Percentiles rank a stretch among this genome's conserved stretches.
Conservation (phyloP, 2,888 invertebrate genomes). For the Dicyrtoma fusca region DNA sequence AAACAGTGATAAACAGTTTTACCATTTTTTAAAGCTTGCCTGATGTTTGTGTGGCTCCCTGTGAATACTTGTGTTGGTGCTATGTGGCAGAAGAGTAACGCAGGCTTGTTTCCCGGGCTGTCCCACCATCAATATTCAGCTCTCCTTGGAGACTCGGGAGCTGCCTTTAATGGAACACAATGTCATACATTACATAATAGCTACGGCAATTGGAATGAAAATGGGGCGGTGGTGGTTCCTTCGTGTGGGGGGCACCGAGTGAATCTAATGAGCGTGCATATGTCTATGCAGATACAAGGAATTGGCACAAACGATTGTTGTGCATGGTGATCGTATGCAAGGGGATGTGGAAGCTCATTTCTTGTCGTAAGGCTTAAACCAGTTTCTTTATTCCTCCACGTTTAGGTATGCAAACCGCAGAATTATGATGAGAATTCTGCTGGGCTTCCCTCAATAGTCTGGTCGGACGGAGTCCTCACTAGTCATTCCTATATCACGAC, state of each 20-base stretch:
- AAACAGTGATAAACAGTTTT: too few relatives aligned
- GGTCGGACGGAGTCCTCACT: too few relatives aligned
- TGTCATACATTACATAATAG: conserved; percentile 29
- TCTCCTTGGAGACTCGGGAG: conserved; percentile 23
- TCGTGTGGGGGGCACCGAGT: neutral
- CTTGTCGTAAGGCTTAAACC: neutral
- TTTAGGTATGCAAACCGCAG: neutral
- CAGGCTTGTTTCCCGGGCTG: neutral
- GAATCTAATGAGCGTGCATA: too few relatives aligned
- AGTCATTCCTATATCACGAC: too few relatives aligned
- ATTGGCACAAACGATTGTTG: too few relatives aligned
- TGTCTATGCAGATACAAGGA: too few relatives aligned
- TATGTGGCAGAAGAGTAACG: too few relatives aligned
- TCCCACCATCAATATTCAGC: conserved; percentile 29
- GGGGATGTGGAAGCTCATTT: neutral
- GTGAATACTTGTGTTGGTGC: neutral
- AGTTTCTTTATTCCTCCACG: neutral
- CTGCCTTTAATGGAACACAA: conserved; percentile 22
- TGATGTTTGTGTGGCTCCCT: too few relatives aligned
- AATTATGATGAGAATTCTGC: too few relatives aligned
- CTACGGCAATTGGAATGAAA: conserved; percentile 7
- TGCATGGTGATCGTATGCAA: too few relatives aligned
- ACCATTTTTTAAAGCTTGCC: too few relatives aligned
- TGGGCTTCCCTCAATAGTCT: too few relatives aligned
- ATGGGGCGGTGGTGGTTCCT: neutral